A percentile compares a stretch with the other conserved stretches of the same genome.
phyloP scores from a whole-genome alignment of 2,797 vertebrate species.

The Tokudaia tokunoshimensis region DNA sequence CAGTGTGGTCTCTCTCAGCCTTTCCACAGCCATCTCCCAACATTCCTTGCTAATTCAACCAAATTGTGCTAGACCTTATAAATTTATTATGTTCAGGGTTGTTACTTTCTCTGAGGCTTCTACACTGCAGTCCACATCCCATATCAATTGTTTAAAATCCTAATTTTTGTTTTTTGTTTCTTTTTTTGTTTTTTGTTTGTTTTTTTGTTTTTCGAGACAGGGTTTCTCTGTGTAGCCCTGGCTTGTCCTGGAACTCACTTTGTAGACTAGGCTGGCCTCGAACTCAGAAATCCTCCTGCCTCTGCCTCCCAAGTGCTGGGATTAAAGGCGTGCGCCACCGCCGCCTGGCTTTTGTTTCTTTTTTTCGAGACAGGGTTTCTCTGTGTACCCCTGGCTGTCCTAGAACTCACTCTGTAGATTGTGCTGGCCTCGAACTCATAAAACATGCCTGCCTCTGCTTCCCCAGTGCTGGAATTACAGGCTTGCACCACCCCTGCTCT shows the following conservation, averaged over 20 bases:
- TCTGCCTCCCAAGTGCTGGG: too few species aligned
- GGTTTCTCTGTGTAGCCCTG: too few species aligned
- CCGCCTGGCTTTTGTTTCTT: too few species aligned
- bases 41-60: neutral
- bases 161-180: neutral
- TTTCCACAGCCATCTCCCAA: neutral
- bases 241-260: too few species aligned
- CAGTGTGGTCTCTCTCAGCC: neutral
- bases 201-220: too few species aligned
- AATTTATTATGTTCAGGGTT: neutral
- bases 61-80: neutral
- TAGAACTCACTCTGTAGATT: neutral
- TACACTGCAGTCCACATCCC: neutral
- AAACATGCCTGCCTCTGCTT: neutral
- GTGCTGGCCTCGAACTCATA: neutral
- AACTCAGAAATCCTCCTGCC: too few species aligned
- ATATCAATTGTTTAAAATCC: neutral
- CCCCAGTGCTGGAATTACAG: neutral
- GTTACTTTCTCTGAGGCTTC: neutral
- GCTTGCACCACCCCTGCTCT: neutral
- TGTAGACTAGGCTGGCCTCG: too few species aligned
- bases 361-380: neutral
- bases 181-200: too few species aligned
- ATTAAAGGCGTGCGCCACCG: too few species aligned
- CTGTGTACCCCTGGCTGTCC: neutral